Percentiles rank a stretch among this genome's conserved stretches.
These are phyloP conservation scores for Rhea pennata DNA, from an alignment of 2,113 vertebrate species.

Conservation along the genomic window DNA sequence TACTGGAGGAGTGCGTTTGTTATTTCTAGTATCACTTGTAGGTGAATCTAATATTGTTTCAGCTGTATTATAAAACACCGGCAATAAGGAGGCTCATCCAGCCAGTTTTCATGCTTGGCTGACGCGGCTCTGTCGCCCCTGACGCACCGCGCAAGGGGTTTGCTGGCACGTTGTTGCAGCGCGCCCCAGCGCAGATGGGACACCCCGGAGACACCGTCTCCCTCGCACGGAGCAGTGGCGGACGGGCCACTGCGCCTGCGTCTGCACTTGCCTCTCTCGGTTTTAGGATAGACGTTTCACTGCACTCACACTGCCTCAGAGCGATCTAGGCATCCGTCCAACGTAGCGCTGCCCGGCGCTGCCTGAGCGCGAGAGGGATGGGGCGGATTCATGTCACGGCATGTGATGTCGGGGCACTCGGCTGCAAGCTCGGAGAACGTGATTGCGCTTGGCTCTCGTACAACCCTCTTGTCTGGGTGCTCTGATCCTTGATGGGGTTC, in stretches of 20 bases:
- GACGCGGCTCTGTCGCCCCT: fast-evolving
- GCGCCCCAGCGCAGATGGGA: not conserved
- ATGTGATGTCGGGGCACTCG: fast-evolving
- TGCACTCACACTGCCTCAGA: fast-evolving
- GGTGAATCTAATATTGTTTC: not conserved
- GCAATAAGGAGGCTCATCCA: not conserved
- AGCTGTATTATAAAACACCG: not conserved
- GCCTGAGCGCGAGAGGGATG: not conserved
- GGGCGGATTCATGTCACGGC: fast-evolving
- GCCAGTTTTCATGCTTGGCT: not conserved
- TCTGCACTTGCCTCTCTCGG: not conserved
- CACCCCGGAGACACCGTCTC: not conserved
- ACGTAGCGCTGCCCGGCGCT: fast-evolving
- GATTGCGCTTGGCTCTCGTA: not conserved
- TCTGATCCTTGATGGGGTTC: not conserved
- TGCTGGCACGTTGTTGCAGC: no score
- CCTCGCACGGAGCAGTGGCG: not conserved
- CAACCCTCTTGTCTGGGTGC: not conserved
- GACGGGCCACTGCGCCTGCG: fast-evolving
- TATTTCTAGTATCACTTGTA: not conserved
- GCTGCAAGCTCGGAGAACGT: not conserved
- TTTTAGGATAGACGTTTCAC: not conserved
- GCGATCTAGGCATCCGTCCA: not conserved
- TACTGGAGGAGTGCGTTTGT: fast-evolving
- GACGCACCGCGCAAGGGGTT: fast-evolving